Conservation (phyloP, 2,113 vertebrate genomes). For the Aldabrachelys gigantea region DNA sequence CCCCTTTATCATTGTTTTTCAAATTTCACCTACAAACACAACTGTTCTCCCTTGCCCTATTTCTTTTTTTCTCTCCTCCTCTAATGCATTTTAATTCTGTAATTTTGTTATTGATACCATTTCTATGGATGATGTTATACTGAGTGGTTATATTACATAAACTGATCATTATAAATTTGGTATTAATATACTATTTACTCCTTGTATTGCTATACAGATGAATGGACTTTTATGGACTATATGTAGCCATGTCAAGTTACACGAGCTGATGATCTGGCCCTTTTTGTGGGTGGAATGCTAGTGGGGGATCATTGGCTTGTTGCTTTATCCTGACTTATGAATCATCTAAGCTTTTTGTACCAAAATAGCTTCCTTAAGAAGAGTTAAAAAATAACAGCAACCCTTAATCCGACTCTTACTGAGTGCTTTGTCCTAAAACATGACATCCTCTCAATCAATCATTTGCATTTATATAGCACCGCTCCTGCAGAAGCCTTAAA, state of each 20-base stretch:
- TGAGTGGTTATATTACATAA: neutral
- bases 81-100: neutral
- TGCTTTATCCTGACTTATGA: neutral
- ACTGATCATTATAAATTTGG: neutral
- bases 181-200: neutral
- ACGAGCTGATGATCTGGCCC: neutral
- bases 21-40: neutral
- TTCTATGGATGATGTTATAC: neutral
- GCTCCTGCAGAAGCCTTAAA: neutral
- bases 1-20: neutral
- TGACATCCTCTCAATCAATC: neutral
- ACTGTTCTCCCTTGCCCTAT: neutral
- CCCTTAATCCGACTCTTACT: neutral
- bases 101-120: neutral
- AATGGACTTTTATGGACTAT: neutral
- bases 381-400: neutral
- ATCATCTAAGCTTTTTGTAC: neutral
- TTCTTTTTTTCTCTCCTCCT: neutral
- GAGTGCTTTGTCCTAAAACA: neutral
- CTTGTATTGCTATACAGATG: neutral
- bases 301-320: neutral
- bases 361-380: neutral
- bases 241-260: neutral
- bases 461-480: neutral
- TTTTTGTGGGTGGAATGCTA: neutral